These are phyloP conservation scores for Anser cygnoides DNA, from an alignment of 2,113 vertebrate species.

Conservation along the genomic window DNA sequence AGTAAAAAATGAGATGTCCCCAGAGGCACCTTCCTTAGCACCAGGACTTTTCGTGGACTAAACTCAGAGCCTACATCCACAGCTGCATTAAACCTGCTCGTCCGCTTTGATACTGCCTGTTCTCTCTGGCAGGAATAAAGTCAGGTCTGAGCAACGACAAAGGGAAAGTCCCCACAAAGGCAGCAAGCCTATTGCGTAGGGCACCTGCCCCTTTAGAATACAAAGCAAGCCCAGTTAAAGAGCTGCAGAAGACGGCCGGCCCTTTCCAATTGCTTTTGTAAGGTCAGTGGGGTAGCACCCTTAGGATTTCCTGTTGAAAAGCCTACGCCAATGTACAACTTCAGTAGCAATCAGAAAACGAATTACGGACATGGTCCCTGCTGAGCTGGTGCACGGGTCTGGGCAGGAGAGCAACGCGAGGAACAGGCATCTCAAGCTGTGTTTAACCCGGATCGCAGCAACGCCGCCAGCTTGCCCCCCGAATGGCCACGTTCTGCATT, in stretches of 20 bases:
- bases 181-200: fast-evolving
- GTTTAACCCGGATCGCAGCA: neutral
- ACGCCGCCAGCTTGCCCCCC: fast-evolving
- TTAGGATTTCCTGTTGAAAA: neutral
- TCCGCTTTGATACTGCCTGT: neutral
- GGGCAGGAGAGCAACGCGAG: neutral
- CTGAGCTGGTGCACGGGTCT: neutral
- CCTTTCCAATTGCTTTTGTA: neutral
- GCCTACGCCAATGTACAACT: fast-evolving
- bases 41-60: neutral
- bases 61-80: neutral
- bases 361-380: fast-evolving
- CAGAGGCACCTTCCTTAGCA: neutral
- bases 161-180: neutral
- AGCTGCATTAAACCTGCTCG: neutral
- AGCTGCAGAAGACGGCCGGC: fast-evolving
- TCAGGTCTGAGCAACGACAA: neutral
- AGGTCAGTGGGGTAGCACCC: neutral
- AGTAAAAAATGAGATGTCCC: neutral
- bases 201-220: fast-evolving
- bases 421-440: neutral
- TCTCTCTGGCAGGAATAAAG: neutral
- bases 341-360: neutral
- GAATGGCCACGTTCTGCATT: fast-evolving
- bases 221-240: fast-evolving